Conservation (phyloP, 1,140 invertebrate species). For the Macrostomum lignano region DNA sequence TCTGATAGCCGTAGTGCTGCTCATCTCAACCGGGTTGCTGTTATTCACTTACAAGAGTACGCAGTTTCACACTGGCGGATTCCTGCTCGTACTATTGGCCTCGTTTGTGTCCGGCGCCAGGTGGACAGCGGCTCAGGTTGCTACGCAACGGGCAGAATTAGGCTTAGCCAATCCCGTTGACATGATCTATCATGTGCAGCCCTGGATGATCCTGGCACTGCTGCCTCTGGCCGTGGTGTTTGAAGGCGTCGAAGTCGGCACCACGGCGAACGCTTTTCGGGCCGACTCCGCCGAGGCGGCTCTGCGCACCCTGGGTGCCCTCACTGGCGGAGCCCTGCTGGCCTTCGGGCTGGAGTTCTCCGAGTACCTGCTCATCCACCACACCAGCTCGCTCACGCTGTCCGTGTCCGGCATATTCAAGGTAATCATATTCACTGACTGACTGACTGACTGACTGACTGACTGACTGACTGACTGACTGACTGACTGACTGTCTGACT, state of each 20-base stretch:
- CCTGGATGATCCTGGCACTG: constrained; percentile 77
- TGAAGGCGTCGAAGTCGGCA: constrained; percentile 14
- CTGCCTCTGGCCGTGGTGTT: constrained; percentile 51
- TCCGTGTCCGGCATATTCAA: constrained; percentile 84
- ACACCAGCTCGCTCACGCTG: constrained; percentile 82
- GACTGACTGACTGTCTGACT: too few relatives aligned
- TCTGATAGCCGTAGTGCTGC: constrained; percentile 52
- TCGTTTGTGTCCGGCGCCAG: constrained; percentile 43
- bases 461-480: too few relatives aligned
- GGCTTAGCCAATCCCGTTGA: constrained; percentile 71
- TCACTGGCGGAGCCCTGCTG: constrained; percentile 44
- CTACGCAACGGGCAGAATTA: constrained; percentile 57
- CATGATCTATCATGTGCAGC: constrained; percentile 91
- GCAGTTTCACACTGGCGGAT: constrained; percentile 61
- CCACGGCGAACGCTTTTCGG: constrained; percentile 29
- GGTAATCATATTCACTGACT: too few relatives aligned
- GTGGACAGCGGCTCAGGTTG: constrained; percentile 81
- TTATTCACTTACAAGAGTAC: constrained; percentile 91
- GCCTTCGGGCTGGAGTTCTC: constrained; percentile 69
- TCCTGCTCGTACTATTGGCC: constrained; percentile 43
- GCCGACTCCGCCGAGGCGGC: constrained; percentile 21
- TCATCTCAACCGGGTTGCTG: constrained; percentile 61
- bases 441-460: too few relatives aligned
- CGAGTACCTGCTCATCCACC: constrained; percentile 66
- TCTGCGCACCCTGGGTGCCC: constrained; percentile 18